Percentiles rank a stretch among this genome's conserved stretches.
These are phyloP conservation scores for Corythornis vintsioides DNA, from an alignment of 2,113 vertebrate species.

Conservation along the genomic window DNA sequence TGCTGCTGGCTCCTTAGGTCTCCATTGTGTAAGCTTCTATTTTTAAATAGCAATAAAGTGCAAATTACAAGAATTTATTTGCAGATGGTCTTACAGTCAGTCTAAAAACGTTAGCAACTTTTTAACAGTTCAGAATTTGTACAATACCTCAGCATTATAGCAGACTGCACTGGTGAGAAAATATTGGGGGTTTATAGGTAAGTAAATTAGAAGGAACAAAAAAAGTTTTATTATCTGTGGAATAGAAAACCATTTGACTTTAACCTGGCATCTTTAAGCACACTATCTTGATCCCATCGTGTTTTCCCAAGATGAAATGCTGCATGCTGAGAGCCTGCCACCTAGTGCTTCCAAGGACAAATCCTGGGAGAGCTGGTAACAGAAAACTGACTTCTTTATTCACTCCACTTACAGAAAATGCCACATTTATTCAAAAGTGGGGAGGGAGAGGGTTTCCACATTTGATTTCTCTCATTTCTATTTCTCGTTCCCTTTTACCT, in stretches of 20 bases:
- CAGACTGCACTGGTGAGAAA: neutral
- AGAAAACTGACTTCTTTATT: neutral
- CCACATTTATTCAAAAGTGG: neutral
- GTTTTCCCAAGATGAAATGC: neutral
- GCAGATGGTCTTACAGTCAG: neutral
- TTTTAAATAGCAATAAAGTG: slow-evolving; percentile 18
- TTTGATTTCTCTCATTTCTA: neutral
- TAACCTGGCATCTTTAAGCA: neutral
- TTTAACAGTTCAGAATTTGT: neutral
- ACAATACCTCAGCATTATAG: neutral
- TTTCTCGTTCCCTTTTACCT: neutral
- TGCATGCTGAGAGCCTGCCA: slow-evolving; percentile 51
- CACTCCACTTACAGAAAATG: neutral
- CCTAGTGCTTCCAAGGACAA: slow-evolving; percentile 31
- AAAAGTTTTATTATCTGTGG: neutral
- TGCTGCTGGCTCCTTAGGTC: neutral
- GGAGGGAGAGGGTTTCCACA: neutral
- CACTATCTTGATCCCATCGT: neutral
- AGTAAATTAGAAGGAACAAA: neutral
- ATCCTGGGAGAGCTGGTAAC: neutral
- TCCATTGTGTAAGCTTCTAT: slow-evolving; percentile 29
- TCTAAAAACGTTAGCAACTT: neutral
- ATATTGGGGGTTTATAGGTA: neutral
- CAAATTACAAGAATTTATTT: slow-evolving; percentile 10
- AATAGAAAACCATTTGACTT: neutral